Percentiles rank a stretch among this genome's conserved stretches.
These are phyloP conservation scores for Caenorhabditis latens DNA, from an alignment of 1,140 invertebrate genomes.

Conservation along the genomic window DNA sequence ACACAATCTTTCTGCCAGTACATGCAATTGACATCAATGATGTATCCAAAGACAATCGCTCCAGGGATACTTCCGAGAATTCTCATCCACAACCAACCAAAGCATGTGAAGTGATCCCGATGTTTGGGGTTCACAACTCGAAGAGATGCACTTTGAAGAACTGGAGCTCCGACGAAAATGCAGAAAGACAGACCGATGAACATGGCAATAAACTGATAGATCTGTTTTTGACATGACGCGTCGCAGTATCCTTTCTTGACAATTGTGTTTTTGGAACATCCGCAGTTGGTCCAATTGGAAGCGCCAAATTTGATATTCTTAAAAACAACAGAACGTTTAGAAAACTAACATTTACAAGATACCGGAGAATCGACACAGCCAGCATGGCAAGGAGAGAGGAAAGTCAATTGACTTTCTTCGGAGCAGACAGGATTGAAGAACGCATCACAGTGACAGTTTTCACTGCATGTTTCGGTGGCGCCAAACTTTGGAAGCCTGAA, in stretches of 20 bases:
- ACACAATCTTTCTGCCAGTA: conserved; percentile 60
- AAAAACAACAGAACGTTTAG: not conserved
- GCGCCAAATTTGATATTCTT: not conserved
- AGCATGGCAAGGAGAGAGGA: conserved; percentile 59
- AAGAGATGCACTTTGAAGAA: conserved; percentile 55
- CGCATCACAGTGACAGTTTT: conserved; percentile 54
- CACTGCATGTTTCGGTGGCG: conserved; percentile 9
- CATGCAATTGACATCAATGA: conserved; percentile 60
- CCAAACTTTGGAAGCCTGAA: conserved; percentile 42
- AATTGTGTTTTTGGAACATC: conserved; percentile 26
- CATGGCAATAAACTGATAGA: conserved; percentile 42
- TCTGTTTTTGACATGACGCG: conserved; percentile 50
- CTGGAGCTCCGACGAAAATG: conserved; percentile 56
- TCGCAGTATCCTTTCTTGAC: conserved; percentile 61
- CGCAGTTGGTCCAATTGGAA: conserved; percentile 25
- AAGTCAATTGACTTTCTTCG: conserved; percentile 35
- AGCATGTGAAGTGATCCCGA: conserved; percentile 60
- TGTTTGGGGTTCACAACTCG: conserved; percentile 59
- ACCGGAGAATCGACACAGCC: conserved; percentile 29
- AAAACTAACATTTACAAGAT: not conserved
- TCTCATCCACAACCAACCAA: conserved; percentile 61
- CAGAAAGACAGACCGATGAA: conserved; percentile 43
- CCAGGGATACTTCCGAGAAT: conserved; percentile 57
- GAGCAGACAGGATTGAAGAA: conserved; percentile 64
- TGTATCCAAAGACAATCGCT: conserved; percentile 58